These are phyloP conservation scores for Bibio marci DNA, from an alignment of 2,888 invertebrate genomes.

Conservation along the genomic window DNA sequence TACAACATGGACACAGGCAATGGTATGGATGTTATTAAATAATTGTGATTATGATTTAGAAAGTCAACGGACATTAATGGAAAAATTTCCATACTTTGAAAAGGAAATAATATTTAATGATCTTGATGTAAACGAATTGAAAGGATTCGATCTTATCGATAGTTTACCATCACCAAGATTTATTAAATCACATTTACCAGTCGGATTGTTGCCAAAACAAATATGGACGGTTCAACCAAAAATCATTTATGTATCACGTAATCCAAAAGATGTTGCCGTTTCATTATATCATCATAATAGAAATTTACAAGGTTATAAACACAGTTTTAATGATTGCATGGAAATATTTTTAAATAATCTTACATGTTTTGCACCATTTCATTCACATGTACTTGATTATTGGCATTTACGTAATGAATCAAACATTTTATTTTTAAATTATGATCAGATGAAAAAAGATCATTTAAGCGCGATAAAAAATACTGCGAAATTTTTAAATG, in stretches of 20 bases:
- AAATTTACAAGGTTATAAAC: conserved; percentile 11
- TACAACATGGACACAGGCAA: conserved; percentile 27
- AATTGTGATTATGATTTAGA: conserved; percentile 20
- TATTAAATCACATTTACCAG: conserved; percentile 4
- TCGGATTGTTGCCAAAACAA: not conserved
- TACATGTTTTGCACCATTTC: conserved; percentile 22
- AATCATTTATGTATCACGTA: conserved; percentile 64
- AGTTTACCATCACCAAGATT: conserved; percentile 1
- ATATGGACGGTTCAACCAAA: conserved; percentile 17
- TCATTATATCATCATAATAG: conserved; percentile 47
- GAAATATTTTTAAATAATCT: conserved; percentile 14
- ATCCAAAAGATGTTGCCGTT: conserved; percentile 65
- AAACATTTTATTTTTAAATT: conserved; percentile 22
- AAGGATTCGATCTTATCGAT: not conserved
- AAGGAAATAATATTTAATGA: conserved; percentile 9
- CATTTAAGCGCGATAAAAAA: conserved; percentile 17
- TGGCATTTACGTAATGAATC: conserved; percentile 21
- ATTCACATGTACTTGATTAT: conserved; percentile 24
- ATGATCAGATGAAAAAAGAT: conserved; percentile 23
- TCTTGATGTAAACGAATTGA: not conserved
- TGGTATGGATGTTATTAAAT: conserved; percentile 24
- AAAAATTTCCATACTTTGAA: conserved; percentile 25
- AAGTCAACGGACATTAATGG: conserved; percentile 16
- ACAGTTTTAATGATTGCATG: conserved; percentile 12
- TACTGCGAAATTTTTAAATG: conserved; percentile 17